A percentile compares a stretch with the other conserved stretches of the same genome.
These are phyloP conservation scores for Girardia tigrina DNA, from an alignment of 2,888 invertebrate species.

Conservation along the genomic window DNA sequence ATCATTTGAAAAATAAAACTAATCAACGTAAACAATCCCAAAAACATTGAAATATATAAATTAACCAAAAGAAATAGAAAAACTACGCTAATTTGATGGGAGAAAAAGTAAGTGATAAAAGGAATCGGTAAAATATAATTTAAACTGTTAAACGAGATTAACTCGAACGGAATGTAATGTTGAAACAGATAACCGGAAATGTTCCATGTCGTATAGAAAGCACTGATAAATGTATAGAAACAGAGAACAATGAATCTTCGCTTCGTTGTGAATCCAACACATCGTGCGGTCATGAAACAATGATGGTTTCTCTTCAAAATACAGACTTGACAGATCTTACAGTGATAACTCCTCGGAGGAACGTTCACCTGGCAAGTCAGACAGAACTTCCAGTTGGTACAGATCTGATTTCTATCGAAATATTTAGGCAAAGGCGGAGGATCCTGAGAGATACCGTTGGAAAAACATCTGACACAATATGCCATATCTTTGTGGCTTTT, in stretches of 20 bases:
- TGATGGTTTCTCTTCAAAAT: conserved; percentile 21
- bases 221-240: background rate
- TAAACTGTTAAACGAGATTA: background rate
- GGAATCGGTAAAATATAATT: conserved; percentile 24
- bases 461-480: background rate
- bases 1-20: background rate
- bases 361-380: background rate
- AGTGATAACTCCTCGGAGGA: background rate
- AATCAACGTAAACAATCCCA: background rate
- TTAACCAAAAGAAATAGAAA: conserved; percentile 13
- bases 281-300: conserved; percentile 4
- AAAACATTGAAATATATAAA: background rate
- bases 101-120: background rate
- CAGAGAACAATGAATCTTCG: conserved; percentile 26
- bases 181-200: background rate
- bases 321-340: conserved; percentile 26
- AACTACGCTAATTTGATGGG: background rate
- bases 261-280: conserved; percentile 4
- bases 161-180: background rate
- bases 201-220: conserved; percentile 2
- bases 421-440: background rate
- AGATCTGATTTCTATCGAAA: background rate
- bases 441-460: conserved; percentile 5
- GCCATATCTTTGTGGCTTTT: background rate
- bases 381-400: conserved; percentile 20